phyloP scores from a whole-genome alignment of 2,113 vertebrate genomes.

The Heterotilapia buettikoferi region DNA sequence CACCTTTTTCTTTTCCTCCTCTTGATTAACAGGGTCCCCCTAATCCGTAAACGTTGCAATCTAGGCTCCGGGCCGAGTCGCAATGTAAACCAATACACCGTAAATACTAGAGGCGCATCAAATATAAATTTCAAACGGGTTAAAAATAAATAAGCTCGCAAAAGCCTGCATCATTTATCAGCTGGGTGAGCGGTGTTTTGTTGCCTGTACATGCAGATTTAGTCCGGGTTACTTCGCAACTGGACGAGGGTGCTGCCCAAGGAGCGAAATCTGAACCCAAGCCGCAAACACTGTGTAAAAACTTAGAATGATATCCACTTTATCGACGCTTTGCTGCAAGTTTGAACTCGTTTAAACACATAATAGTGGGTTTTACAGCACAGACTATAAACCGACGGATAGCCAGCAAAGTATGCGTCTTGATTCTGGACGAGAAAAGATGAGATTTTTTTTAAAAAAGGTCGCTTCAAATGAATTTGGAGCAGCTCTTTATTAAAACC shows the following conservation, averaged over 20 bases:
- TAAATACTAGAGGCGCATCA: slow-evolving; percentile 59
- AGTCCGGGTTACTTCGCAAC: not conserved
- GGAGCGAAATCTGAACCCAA: slow-evolving; percentile 7
- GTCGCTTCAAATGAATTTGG: not conserved
- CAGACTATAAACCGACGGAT: not conserved
- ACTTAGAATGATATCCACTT: not conserved
- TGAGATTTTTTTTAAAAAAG: not conserved
- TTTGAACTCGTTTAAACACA: not conserved
- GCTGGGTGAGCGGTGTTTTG: slow-evolving; percentile 33
- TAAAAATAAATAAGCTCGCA: slow-evolving; percentile 65
- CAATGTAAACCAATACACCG: slow-evolving; percentile 50
- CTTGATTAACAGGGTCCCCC: not conserved
- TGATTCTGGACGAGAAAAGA: not conserved
- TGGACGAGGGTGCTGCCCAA: slow-evolving; percentile 22
- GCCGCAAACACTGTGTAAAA: not conserved
- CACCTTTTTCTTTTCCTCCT: not conserved
- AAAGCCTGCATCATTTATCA: slow-evolving; percentile 50
- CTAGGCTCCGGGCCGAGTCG: not conserved
- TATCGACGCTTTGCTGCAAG: not conserved
- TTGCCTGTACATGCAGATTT: slow-evolving; percentile 25
- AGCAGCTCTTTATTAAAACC: not conserved
- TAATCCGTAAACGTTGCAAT: not conserved
- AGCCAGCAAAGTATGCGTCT: not conserved
- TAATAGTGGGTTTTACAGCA: not conserved
- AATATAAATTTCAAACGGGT: slow-evolving; percentile 66